Base-by-base conservation (phyloP, 2,888 invertebrate genomes). In the Polylopha cassiicola region DNA sequence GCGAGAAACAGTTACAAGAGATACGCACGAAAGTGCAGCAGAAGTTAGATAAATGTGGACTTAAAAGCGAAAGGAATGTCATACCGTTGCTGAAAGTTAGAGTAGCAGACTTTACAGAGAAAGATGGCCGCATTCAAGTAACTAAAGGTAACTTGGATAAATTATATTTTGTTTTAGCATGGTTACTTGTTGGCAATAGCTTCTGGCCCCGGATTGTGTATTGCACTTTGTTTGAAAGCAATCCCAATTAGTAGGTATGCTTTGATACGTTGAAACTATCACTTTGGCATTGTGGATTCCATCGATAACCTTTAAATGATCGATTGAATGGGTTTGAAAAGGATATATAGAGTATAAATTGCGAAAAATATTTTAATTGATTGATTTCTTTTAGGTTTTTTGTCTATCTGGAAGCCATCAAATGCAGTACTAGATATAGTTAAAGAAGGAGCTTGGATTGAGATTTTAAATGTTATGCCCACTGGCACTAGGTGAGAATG, bases 391-490 rank as follows among this genome's bases (percentile, higher is more conserved):
- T 2, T 38, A 82, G 84, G 71, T 0, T 61, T 75, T 58, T 68
- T 93, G 50, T 90, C 91, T 4, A 79, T 94, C 43, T 95, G 94
- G 94, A 87, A 89, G 33, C 91, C 92, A 0, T 82, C 80, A 8
- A 90, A 91, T 13, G 88, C 88, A 2, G 71, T 91, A 8, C 48
- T 80, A 7, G 79, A 87, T 9, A 60, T 88, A 3, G 67, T 92
- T 0, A 87, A 78, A 50, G 93, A 94, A 75, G 90, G 90, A 3
- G 64, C 63, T 14, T 78, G 86, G 61, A 73, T 92, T 37, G 87
- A 87, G 18, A 72, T 92, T 0, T 87, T 86, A 54, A 90, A 90
- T 59, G 73, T 90, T 0, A 66, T 80, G 0, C 86, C 88, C 3
- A 80, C 88, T 28, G 86, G 82, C 56, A 57, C 87, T 1, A 82